Evolutionary conservation across 2,888 invertebrate genomes (phyloP), one percentile per base, ranked within the genome.

Genomic region (Anoplius nigerrimus): DNA sequence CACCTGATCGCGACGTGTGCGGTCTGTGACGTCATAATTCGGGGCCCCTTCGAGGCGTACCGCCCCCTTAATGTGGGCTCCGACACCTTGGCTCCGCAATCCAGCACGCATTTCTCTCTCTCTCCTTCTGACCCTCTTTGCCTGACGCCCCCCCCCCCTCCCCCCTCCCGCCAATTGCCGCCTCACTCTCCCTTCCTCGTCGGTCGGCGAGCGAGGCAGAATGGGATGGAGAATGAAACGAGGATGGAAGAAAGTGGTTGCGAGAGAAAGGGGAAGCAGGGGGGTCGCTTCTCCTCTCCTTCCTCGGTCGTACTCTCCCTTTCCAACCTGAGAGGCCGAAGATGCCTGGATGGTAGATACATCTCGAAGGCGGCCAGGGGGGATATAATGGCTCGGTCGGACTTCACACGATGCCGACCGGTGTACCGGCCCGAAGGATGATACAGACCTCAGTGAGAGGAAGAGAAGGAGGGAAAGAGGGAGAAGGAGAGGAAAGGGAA

Each of bases 21-120:
- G 88, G 88, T 88, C 88, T 81, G 83, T 88, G 88, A 88, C 88
- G 88, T 88, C 88, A 88, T 88, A 88, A 88, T 88, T 88, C 85
- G 87, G 87, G 87, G 79, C 86, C 86, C 85, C 85, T 86, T 77
- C 82, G 83, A 82, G 84, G 83, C 82, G 85, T 84, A 83, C 86
- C 89, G 89, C 89, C 89, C 88, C 87, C 85, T 89, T 89, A 89
- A 89, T 89, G 85, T 82, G 86, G 84, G 84, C 82, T 78, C 88
- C 88, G 84, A 89, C 89, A 89, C 89, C 88, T 87, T 79, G 78
- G 74, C 80, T 80, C 69, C 74, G 77, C 84, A 80, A 86, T 84
- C 83, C 83, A 82, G 79, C 87, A 84, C 83, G 84, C 84, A 84
- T 78, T 79, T 80, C 73, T 72, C 80, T 69, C 67, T 66, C 60